Percentiles rank a stretch among this genome's conserved stretches.
phyloP scores from a whole-genome alignment of 2,113 vertebrate genomes.

The Ivindomyrus marchei region DNA sequence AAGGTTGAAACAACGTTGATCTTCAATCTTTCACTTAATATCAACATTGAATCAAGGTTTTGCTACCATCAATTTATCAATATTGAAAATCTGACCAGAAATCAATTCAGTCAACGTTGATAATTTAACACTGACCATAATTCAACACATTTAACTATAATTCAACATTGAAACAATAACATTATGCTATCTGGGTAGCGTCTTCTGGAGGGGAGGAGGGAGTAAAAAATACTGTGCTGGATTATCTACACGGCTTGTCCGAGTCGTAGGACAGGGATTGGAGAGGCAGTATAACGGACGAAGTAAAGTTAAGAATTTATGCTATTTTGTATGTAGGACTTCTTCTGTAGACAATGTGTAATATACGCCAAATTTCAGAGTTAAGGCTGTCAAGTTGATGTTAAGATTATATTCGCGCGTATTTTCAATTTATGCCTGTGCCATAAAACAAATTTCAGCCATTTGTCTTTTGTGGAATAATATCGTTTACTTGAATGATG shows the following conservation, averaged over 20 bases:
- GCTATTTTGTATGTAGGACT: not conserved
- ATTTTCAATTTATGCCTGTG: not conserved
- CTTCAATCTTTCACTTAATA: too few relatives aligned
- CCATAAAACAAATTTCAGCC: not conserved
- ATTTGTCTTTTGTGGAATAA: not conserved
- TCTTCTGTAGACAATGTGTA: not conserved
- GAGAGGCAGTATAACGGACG: not conserved
- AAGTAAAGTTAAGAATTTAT: not conserved
- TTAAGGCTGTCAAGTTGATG: not conserved
- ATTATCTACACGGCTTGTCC: not conserved
- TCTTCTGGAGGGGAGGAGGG: not conserved
- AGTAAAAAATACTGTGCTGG: not conserved
- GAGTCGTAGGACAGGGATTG: not conserved
- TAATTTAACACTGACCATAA: too few relatives aligned
- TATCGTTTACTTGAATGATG: not conserved
- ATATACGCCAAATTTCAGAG: not conserved
- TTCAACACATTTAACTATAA: too few relatives aligned
- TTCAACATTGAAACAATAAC: too few relatives aligned
- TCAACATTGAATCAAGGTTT: too few relatives aligned
- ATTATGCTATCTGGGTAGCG: not conserved
- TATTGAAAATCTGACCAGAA: too few relatives aligned
- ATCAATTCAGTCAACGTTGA: too few relatives aligned
- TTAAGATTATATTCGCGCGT: not conserved
- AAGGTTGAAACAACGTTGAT: too few relatives aligned
- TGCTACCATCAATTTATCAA: too few relatives aligned